phyloP scores from a whole-genome alignment of 2,113 vertebrate genomes.

The Centropus unirufus region DNA sequence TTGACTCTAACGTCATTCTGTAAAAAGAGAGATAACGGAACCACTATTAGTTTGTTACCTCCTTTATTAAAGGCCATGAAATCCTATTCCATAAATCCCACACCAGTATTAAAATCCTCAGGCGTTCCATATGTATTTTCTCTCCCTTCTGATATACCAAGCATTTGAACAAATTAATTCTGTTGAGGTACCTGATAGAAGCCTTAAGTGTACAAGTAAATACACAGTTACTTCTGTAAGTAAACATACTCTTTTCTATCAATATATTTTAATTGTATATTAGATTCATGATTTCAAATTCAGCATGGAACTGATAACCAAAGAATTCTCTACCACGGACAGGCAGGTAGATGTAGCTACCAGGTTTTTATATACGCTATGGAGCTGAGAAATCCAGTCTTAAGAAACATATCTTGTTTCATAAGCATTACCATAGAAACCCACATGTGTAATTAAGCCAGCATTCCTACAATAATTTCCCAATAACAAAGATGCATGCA shows the following conservation, averaged over 20 bases:
- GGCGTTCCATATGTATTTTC: neutral
- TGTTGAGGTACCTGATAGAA: neutral
- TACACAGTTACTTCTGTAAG: neutral
- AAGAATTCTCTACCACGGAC: neutral
- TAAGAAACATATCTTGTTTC: neutral
- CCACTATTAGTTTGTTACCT: neutral
- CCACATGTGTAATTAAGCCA: neutral
- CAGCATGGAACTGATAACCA: neutral
- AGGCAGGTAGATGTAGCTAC: neutral
- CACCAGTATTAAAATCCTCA: neutral
- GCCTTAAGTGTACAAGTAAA: neutral
- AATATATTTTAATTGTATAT: neutral
- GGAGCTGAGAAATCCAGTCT: neutral
- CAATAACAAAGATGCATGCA: neutral
- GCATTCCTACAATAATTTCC: neutral
- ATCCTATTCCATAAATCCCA: neutral
- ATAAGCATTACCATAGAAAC: neutral
- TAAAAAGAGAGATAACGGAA: conserved; percentile 37
- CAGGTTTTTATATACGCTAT: neutral
- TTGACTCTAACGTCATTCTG: conserved; percentile 97
- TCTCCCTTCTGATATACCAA: neutral
- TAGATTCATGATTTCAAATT: neutral
- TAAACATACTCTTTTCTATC: neutral
- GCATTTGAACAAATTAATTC: neutral
- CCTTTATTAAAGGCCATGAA: neutral